phyloP scores from a whole-genome alignment of 1,140 invertebrate genomes.

The Lordiphosa mommai region DNA sequence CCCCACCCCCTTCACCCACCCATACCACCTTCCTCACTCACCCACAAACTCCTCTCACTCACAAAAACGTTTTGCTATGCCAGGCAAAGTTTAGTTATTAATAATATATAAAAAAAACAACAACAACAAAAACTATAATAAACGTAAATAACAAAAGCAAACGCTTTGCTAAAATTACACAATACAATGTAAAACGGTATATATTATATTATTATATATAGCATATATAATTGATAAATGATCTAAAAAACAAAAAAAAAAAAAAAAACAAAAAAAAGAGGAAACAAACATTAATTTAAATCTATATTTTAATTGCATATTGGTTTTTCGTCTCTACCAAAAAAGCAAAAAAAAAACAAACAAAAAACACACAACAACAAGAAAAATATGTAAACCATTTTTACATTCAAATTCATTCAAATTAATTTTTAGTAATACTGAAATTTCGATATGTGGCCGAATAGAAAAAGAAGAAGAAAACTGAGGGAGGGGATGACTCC shows the following conservation, averaged over 20 bases:
- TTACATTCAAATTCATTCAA: constrained; percentile 76
- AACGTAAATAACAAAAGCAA: constrained; percentile 38
- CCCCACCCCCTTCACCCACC: constrained; percentile 8
- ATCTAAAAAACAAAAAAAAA: constrained; percentile 38
- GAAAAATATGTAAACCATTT: constrained; percentile 67
- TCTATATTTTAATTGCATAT: constrained; percentile 69
- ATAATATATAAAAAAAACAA: constrained; percentile 19
- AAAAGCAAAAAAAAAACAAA: constrained; percentile 36
- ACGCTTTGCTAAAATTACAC: constrained; percentile 64
- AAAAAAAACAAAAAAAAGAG: constrained; percentile 9
- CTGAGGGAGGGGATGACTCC: constrained; percentile 11
- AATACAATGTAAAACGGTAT: constrained; percentile 72
- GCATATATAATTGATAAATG: constrained; percentile 72
- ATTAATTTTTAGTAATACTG: constrained; percentile 75
- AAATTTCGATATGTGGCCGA: constrained; percentile 58
- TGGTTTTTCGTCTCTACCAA: constrained; percentile 67
- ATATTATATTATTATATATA: constrained; percentile 41
- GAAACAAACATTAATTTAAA: constrained; percentile 51
- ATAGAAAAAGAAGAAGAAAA: constrained; percentile 12
- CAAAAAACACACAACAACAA: constrained; percentile 35
- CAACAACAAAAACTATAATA: constrained; percentile 14
- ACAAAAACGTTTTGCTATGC: constrained; percentile 31
- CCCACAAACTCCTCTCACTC: constrained; percentile 2
- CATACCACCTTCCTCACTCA: constrained; percentile 4
- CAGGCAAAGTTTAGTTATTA: constrained; percentile 67